Conservation (phyloP, 2,113 vertebrate genomes). For the Cephalopterus ornatus region DNA sequence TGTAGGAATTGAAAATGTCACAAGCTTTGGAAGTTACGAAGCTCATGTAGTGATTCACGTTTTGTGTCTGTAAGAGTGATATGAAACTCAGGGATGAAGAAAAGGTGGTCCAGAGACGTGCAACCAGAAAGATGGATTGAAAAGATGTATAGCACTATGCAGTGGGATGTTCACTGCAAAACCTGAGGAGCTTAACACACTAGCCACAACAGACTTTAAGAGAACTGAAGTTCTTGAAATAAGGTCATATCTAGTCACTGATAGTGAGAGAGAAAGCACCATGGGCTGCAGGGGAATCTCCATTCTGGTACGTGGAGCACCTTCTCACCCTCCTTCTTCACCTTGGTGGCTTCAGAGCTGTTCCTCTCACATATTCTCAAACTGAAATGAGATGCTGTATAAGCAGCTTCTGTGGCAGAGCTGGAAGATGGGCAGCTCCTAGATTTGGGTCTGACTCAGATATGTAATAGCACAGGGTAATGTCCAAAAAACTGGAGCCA, state of each 20-base stretch:
- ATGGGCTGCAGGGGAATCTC: background rate
- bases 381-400: background rate
- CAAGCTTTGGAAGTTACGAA: background rate
- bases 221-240: background rate
- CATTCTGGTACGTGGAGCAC: background rate
- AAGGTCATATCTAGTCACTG: background rate
- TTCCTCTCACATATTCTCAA: background rate
- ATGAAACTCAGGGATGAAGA: background rate
- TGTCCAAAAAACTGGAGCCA: background rate
- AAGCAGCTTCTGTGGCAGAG: background rate
- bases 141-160: background rate
- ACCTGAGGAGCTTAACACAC: background rate
- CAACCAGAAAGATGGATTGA: background rate
- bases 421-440: background rate
- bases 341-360: background rate
- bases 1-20: background rate
- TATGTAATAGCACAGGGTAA: background rate
- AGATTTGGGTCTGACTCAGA: background rate
- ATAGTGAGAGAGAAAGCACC: background rate
- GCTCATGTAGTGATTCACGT: background rate
- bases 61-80: background rate
- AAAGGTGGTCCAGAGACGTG: background rate
- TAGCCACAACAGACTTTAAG: background rate
- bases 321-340: fast-evolving
- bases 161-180: background rate